phyloP scores from a whole-genome alignment of 2,797 vertebrate genomes.

The Zenarchopterus dispar region DNA sequence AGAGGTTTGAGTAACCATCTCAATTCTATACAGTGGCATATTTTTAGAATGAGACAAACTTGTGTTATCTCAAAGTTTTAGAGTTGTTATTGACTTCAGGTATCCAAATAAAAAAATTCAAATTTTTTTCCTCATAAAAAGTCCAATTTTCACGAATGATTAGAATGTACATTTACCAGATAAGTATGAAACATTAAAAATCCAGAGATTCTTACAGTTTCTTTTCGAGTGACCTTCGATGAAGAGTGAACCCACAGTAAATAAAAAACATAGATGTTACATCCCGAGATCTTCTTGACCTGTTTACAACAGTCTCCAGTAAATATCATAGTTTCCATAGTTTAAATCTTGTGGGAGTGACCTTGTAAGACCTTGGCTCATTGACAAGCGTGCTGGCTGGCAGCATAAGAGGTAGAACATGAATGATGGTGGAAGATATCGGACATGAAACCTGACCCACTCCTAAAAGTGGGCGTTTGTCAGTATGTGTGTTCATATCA shows the following conservation, averaged over 20 bases:
- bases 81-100: no score
- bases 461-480: constrained; percentile 45
- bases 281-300: neutral
- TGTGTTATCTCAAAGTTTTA: no score
- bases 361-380: constrained; percentile 61
- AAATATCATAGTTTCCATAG: constrained; percentile 29
- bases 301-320: constrained; percentile 18
- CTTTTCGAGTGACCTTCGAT: neutral
- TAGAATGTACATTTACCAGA: neutral
- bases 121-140: no score
- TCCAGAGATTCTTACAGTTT: no score
- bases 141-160: no score
- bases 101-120: no score
- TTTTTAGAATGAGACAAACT: no score
- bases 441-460: constrained; percentile 50
- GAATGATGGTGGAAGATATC: constrained; percentile 56
- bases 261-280: neutral
- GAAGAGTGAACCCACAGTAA: neutral
- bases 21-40: no score
- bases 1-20: no score
- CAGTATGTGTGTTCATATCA: constrained; percentile 26
- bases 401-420: constrained; percentile 48
- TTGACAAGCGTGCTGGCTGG: constrained; percentile 57
- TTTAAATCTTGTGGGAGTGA: constrained; percentile 57
- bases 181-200: neutral